Conservation (phyloP, 2,113 vertebrate species). For the Halichoerus grypus region DNA sequence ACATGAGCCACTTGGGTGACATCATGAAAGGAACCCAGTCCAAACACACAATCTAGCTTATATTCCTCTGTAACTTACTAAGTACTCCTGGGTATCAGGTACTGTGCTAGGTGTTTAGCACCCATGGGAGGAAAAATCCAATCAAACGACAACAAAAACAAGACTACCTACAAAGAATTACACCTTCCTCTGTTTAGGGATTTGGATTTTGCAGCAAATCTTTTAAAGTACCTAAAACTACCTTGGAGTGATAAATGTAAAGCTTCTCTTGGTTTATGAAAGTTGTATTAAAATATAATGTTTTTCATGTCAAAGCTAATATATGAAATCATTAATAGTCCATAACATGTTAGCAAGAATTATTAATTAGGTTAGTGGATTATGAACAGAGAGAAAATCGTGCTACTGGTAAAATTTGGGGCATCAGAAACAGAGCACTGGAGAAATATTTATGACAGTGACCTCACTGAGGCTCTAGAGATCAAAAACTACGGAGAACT, state of each 20-base stretch:
- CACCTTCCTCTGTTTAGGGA: background rate
- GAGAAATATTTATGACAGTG: background rate
- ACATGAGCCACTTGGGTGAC: background rate
- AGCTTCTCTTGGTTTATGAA: background rate
- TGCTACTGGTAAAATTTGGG: background rate
- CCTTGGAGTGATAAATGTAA: background rate
- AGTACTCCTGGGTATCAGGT: background rate
- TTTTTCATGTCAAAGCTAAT: background rate
- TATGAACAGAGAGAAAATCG: background rate
- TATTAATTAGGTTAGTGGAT: background rate
- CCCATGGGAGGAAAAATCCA: background rate
- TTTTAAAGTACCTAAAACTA: background rate
- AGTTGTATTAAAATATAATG: background rate
- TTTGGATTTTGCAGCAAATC: background rate
- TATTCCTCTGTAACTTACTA: background rate
- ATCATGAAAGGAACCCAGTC: background rate
- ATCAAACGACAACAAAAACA: background rate
- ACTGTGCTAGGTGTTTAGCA: background rate
- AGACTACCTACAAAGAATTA: background rate
- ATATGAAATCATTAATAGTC: background rate
- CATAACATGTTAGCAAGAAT: background rate
- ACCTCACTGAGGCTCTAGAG: background rate
- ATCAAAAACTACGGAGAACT: background rate
- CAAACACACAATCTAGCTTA: background rate
- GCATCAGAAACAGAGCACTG: background rate